Evolutionary conservation across 2,113 vertebrate genomes (phyloP), one percentile per base, ranked within the genome.

Genomic region (Cochlearius cochlearius): DNA sequence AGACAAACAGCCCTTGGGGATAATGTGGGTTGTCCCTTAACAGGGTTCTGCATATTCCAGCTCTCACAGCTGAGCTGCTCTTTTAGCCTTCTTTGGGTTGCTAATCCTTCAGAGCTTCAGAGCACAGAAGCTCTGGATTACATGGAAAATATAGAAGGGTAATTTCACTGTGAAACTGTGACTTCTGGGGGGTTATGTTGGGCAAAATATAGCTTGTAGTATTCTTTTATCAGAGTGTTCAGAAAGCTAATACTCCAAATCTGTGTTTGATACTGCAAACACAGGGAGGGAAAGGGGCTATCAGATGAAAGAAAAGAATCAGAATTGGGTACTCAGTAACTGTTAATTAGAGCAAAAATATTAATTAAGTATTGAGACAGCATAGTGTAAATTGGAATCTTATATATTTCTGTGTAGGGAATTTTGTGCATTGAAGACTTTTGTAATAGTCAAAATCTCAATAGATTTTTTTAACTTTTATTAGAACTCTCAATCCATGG

Each of bases 361-460:
- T 95, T 96, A 97, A 95, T 96, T 96, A 97, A 96, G 30, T 91
- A 39, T 92, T 90, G 90, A 83, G 75, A 52, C 32, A 68, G 92
- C 67, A 62, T 69, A 94, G 36, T 32, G 27, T 66, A 93, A 94
- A 81, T 91, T 95, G 66, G 53, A 95, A 87, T 93, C 73, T 90
- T 77, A 72, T 80, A 29, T 87, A 72, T 91, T 89, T 91, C 93
- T 95, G 73, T 64, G 69, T 94, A 71, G 94, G 91, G 95, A 96
- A 97, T 95, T 97, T 96, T 95, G 23, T 4, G 1, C 86, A 87
- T 92, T 91, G 84, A 96, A 92, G 80, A 85, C 43, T 92, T 86
- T 56, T 18, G 21, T 90, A 91, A 88, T 66, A 94, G 84, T 90
- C 30, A 94, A 96, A 97, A 79, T 97, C 94, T 96, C 96, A 68